Base-by-base conservation (phyloP, 2,888 invertebrate genomes). In the Artemia sinica region DNA sequence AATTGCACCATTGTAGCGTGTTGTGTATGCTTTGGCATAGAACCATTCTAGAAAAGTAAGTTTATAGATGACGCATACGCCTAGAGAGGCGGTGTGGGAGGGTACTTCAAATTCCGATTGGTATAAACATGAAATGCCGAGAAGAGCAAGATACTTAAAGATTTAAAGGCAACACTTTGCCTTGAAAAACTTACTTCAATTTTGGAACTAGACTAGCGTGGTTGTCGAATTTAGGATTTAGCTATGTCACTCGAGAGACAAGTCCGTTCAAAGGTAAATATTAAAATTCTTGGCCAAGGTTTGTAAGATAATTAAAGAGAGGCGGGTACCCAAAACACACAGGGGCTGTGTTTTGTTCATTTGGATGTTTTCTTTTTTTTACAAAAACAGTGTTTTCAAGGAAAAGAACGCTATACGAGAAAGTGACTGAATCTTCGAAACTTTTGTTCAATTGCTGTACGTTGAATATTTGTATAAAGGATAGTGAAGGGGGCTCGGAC, bases 241-340 rank as follows among this genome's bases (percentile, higher is more conserved):
- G 18, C 18, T 14, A 58, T 58, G 58, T 58, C 58, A 14, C 58
- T 58, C 10, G 58, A 58, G 18, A n/a, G 58, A 58, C 18, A n/a
- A 58, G 18, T 58, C 58, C n/a, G 58, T 14, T 58, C 58, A 58
- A 58, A 58, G 58, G 58, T 58, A 58, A 9, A 58, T 58, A 58
- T 58, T 8, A 0, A 14, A 1, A 14, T 8, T 10, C 58, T n/a
- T 58, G 28, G 1, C 4, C 28, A 28, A 28, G 28, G 28, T 28
- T 28, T 28, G 1, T 28, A 28, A 28, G 28, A 28, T 28, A 1
- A 4, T 4, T 28, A 1, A 28, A 28, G 28, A 28, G 4, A 28
- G 4, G 28, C 2, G 28, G 28, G 4, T 28, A 4, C 28, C 28
- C 28, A 28, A 28, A 28, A 28, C 28, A 28, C 28, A 1, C 28